Evolutionary conservation across 2,888 invertebrate genomes (phyloP).

Genomic region (Sinohyriopsis cumingii): DNA sequence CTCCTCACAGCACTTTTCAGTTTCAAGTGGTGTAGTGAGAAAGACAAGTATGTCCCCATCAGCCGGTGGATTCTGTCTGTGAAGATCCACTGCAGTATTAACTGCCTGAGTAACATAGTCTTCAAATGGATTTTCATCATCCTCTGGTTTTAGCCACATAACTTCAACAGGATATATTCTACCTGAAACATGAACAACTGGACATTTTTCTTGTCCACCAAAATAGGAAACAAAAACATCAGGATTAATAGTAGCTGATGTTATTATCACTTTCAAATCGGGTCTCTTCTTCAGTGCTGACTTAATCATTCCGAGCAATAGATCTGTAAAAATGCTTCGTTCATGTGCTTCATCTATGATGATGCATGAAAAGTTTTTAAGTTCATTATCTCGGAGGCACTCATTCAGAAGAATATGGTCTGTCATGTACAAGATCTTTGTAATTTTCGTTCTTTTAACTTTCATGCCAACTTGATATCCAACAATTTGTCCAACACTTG

Average conservation of each 20-base stretch:
- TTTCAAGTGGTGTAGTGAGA: too few relatives aligned
- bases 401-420: conserved; percentile 69
- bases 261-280: conserved; percentile 67
- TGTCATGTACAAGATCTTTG: conserved; percentile 67
- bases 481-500: conserved; percentile 57
- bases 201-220: conserved; percentile 36
- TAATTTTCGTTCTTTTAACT: conserved; percentile 36
- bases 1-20: too few relatives aligned
- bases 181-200: conserved; percentile 64
- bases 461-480: conserved; percentile 65
- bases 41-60: conserved; percentile 70
- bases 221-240: conserved; percentile 67
- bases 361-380: conserved; percentile 57
- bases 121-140: conserved; percentile 21
- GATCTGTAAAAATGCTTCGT: conserved; percentile 70
- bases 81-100: conserved; percentile 58
- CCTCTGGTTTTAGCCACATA: conserved; percentile 38
- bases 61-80: conserved; percentile 37
- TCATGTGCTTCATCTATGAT: conserved; percentile 72
- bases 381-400: conserved; percentile 54
- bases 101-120: conserved; percentile 56
- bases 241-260: conserved; percentile 71
- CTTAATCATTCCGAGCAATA: conserved; percentile 69
- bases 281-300: conserved; percentile 48
- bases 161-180: conserved; percentile 69